Conservation (phyloP, 2,888 invertebrate species). For the Agriopis leucophaearia region DNA sequence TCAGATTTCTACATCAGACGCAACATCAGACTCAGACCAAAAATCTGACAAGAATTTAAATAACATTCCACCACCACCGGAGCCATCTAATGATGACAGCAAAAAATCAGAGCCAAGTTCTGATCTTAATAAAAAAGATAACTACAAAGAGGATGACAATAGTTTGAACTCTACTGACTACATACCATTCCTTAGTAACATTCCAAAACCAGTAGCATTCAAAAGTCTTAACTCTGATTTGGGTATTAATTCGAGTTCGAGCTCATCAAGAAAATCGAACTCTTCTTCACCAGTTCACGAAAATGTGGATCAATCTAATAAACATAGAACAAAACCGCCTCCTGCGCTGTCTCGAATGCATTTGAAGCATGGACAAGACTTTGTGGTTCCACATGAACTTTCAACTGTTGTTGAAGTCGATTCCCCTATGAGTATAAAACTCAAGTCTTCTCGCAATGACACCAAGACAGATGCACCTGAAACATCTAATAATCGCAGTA, state of each 20-base stretch:
- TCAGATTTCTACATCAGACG: slow-evolving; percentile 72
- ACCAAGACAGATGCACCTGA: slow-evolving; percentile 52
- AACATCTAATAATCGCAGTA: slow-evolving; percentile 41
- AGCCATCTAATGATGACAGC: slow-evolving; percentile 39
- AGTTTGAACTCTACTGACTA: slow-evolving; percentile 50
- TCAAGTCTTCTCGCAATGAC: slow-evolving; percentile 63
- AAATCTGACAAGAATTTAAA: slow-evolving; percentile 59
- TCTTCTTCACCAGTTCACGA: slow-evolving; percentile 43
- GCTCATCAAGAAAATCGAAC: slow-evolving; percentile 40
- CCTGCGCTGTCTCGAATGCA: slow-evolving; percentile 74
- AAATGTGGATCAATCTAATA: slow-evolving; percentile 47
- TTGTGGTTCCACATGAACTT: slow-evolving; percentile 85
- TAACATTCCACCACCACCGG: slow-evolving; percentile 35
- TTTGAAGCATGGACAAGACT: slow-evolving; percentile 69
- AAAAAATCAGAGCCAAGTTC: slow-evolving; percentile 42
- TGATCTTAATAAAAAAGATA: slow-evolving; percentile 39
- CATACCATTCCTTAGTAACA: slow-evolving; percentile 65
- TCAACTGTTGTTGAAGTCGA: slow-evolving; percentile 90
- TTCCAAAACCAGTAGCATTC: slow-evolving; percentile 66
- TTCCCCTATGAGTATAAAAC: slow-evolving; percentile 86
- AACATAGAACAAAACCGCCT: slow-evolving; percentile 71
- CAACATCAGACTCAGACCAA: slow-evolving; percentile 69
- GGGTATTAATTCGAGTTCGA: slow-evolving; percentile 33
- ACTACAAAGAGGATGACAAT: slow-evolving; percentile 35
- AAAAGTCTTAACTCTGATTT: slow-evolving; percentile 45